Evolutionary conservation across 2,888 invertebrate species (phyloP).

Genomic region (Drosophila siamana): DNA sequence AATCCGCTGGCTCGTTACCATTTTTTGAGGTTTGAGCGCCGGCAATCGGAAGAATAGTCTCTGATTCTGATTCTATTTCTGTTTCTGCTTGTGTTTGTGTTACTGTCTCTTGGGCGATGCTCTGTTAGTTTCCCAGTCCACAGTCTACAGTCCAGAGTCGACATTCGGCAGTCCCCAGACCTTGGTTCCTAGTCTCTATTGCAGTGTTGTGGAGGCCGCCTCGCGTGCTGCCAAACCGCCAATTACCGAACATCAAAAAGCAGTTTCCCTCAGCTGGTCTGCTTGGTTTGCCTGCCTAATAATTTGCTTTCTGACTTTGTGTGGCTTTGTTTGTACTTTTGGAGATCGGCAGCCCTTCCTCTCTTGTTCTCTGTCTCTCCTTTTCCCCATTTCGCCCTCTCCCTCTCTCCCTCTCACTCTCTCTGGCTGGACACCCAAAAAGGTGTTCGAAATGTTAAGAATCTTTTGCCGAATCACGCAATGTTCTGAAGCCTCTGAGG

Average conservation of each 20-base stretch:
- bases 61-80: conserved; percentile 39
- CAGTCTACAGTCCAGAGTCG: conserved; percentile 6
- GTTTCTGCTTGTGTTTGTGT: conserved; percentile 41
- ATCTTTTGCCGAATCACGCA: conserved; percentile 73
- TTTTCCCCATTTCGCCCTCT: too few species aligned
- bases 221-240: conserved; percentile 81
- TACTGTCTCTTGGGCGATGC: conserved; percentile 40
- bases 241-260: conserved; percentile 80
- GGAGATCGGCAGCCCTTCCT: conserved; percentile 27
- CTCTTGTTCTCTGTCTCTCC: neutral
- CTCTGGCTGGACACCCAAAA: conserved; percentile 68
- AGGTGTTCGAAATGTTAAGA: conserved; percentile 76
- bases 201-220: conserved; percentile 53
- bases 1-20: conserved; percentile 73
- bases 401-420: conserved; percentile 22
- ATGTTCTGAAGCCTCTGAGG: conserved; percentile 36
- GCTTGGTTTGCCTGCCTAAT: conserved; percentile 61
- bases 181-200: conserved; percentile 10
- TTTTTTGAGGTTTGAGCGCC: conserved; percentile 67
- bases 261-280: conserved; percentile 69
- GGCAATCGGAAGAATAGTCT: conserved; percentile 63
- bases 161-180: neutral
- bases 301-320: conserved; percentile 71
- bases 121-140: conserved; percentile 30
- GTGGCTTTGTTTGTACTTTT: conserved; percentile 75